Conservation (phyloP, 2,797 vertebrate species). For the Xerus rutilus region DNA sequence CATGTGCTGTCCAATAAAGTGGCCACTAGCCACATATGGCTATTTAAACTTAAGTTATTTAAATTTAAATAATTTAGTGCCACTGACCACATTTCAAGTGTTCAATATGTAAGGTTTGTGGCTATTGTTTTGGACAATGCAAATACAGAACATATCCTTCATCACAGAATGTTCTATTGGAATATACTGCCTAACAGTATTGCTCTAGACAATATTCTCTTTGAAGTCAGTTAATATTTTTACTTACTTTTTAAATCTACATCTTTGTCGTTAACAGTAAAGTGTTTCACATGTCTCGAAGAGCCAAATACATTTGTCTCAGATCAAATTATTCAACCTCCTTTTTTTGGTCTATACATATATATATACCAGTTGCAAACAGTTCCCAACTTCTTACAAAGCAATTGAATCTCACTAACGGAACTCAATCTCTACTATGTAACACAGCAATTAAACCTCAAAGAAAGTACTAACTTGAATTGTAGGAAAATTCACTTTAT, state of each 20-base stretch:
- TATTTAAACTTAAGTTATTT: neutral
- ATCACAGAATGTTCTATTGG: neutral
- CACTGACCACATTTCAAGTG: neutral
- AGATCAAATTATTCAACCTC: neutral
- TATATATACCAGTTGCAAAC: neutral
- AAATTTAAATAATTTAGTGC: neutral
- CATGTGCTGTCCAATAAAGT: neutral
- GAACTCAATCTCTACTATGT: neutral
- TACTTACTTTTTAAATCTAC: neutral
- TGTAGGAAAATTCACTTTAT: neutral
- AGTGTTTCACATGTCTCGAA: neutral
- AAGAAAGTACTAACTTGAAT: neutral
- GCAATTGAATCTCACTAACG: neutral
- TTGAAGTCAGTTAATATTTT: neutral
- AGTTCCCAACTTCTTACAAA: constrained; percentile 49
- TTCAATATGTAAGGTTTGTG: neutral
- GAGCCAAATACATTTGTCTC: neutral
- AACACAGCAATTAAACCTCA: neutral
- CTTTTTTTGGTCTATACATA: neutral
- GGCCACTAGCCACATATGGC: neutral
- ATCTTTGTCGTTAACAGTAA: neutral
- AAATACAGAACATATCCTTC: neutral
- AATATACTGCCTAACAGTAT: neutral
- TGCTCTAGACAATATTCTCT: neutral
- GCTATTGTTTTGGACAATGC: neutral